These are phyloP conservation scores for Dasyurus viverrinus DNA, from an alignment of 2,113 vertebrate species.

Conservation along the genomic window DNA sequence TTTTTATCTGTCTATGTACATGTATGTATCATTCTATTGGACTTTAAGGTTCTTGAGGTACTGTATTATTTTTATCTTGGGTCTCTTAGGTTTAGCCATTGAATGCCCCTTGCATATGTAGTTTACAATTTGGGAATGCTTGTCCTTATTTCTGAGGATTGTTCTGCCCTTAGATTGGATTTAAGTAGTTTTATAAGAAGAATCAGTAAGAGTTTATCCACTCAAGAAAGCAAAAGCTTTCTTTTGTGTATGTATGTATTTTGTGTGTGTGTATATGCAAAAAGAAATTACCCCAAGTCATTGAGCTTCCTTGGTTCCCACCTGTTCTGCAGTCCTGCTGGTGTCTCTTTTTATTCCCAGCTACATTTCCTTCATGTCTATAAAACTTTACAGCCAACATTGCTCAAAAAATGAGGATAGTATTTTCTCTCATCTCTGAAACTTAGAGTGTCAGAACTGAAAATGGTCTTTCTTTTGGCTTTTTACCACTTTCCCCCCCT, in stretches of 20 bases:
- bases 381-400: background rate
- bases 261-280: too few relatives aligned
- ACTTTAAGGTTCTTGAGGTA: background rate
- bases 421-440: background rate
- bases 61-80: background rate
- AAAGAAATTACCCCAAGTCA: background rate
- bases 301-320: background rate
- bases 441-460: background rate
- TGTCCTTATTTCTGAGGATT: background rate
- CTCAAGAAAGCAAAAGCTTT: background rate
- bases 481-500: background rate
- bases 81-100: background rate
- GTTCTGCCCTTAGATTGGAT: background rate
- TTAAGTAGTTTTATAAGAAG: background rate
- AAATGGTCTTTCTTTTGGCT: background rate
- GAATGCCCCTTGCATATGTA: background rate
- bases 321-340: background rate
- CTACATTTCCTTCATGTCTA: background rate
- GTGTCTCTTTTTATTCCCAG: background rate
- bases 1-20: background rate
- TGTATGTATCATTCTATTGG: background rate
- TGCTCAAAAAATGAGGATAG: background rate
- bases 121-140: background rate
- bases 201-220: background rate
- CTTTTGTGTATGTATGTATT: background rate